Evolutionary conservation across 2,113 vertebrate genomes (phyloP).

Genomic region (Bujurquina vittata): DNA sequence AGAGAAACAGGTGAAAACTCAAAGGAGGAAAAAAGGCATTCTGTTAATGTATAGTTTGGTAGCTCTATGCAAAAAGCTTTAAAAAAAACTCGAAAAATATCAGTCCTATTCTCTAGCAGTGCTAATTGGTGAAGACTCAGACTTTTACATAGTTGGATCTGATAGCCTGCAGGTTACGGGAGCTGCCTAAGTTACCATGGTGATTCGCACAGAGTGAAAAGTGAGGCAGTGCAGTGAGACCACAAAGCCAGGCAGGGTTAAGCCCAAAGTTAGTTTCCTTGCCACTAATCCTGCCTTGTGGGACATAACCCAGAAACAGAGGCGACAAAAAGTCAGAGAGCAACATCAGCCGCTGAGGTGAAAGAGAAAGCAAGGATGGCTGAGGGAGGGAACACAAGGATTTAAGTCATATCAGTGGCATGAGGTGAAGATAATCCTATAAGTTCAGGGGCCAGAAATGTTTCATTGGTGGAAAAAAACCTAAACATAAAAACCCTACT

Average conservation of each 20-base stretch:
- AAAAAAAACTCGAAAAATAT: background rate
- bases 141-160: slow-evolving; percentile 18
- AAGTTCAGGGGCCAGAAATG: slow-evolving; percentile 22
- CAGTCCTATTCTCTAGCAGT: background rate
- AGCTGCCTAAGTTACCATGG: slow-evolving; percentile 34
- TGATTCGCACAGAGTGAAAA: slow-evolving; percentile 12
- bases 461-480: background rate
- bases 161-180: background rate
- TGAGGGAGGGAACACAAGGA: slow-evolving; percentile 21
- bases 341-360: background rate
- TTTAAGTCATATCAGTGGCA: slow-evolving; percentile 34
- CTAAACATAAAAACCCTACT: background rate
- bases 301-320: slow-evolving; percentile 49
- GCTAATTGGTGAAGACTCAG: background rate
- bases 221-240: background rate
- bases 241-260: slow-evolving; percentile 20
- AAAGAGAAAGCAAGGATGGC: slow-evolving; percentile 23
- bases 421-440: slow-evolving; percentile 56
- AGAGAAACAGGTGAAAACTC: background rate
- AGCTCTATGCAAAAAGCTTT: background rate
- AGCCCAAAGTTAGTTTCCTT: slow-evolving; percentile 36
- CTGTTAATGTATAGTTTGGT: background rate
- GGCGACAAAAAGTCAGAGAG: slow-evolving; percentile 40
- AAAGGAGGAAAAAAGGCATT: background rate
- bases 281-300: slow-evolving; percentile 40